Conservation (phyloP, 2,113 vertebrate species). For the Elgaria multicarinata region DNA sequence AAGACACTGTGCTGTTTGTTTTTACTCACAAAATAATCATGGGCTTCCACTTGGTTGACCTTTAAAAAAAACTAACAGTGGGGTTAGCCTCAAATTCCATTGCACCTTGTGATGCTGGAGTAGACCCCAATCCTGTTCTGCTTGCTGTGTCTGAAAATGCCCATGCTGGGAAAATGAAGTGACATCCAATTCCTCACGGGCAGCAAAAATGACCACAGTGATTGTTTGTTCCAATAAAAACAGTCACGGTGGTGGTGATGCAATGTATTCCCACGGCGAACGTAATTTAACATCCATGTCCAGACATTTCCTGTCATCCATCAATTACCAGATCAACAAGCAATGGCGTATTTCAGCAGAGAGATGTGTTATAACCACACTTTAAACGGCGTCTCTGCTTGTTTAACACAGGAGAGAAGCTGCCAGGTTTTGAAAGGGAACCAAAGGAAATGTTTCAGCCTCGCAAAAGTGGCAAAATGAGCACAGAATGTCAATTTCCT, state of each 20-base stretch:
- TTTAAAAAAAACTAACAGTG: neutral
- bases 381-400: constrained; percentile 21
- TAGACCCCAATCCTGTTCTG: neutral
- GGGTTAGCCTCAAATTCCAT: constrained; percentile 16
- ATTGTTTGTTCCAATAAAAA: constrained; percentile 68
- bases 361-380: constrained; percentile 38
- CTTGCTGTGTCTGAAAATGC: neutral
- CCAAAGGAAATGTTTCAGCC: constrained; percentile 16
- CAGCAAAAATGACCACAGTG: constrained; percentile 54
- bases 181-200: constrained; percentile 38
- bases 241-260: constrained; percentile 42
- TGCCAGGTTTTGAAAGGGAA: constrained; percentile 26
- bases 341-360: constrained; percentile 31
- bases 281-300: constrained; percentile 63
- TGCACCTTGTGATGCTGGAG: neutral
- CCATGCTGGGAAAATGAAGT: constrained; percentile 31
- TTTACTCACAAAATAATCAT: neutral
- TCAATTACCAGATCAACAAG: constrained; percentile 69
- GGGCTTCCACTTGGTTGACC: neutral
- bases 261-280: constrained; percentile 62
- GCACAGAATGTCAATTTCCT: constrained; percentile 5
- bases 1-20: neutral
- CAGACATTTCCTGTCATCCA: constrained; percentile 55
- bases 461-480: constrained; percentile 13
- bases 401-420: constrained; percentile 16